Base-by-base conservation (phyloP, 2,797 vertebrate species). In the Pseudochirops corinnae region DNA sequence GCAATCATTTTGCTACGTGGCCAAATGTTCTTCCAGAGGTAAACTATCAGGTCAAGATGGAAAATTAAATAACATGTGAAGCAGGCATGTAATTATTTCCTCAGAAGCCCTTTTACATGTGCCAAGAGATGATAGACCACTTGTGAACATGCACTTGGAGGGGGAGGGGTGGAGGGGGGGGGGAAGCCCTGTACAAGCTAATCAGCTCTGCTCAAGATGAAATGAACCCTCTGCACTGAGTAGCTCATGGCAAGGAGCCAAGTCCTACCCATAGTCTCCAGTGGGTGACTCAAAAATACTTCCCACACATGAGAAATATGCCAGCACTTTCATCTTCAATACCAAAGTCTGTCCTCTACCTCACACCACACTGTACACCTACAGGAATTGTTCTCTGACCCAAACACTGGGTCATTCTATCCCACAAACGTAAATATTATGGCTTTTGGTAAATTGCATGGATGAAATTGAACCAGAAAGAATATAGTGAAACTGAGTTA, bases 231-330 rank as follows among this genome's bases (percentile, higher is more conserved):
- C 91, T 93, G 29, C 9, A 94, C 0, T 13, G 12, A 95, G 74
- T 93, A 91, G 13, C 14, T 93, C 7, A 58, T 92, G 13, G 1
- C 50, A 50, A 93, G 82, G 46, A 0, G 56, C 60, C 31, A 96
- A 96, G 46, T 91, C 60, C 46, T 74, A 87, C 52, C 29, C 39
- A 74, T 91, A 92, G 56, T 56, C 55, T 96, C 26, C 55, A 5
- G 4, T 60, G 31, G 21, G 12, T 95, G 94, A 95, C 31, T 94
- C 56, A 82, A 82, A 82, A 82, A 46, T n/a, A 97, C 93, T 96
- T 97, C 93, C 90, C 82, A 94, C 91, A 93, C 28, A 53, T 13
- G 1, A 11, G 57, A 60, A 21, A 12, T 58, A 92, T 95, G 74
- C 52, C 94, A 96, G 67, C 4, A 24, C 0, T 96, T 96, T 96